A percentile compares a stretch with the other conserved stretches of the same genome.
Conservation (phyloP, 2,797 vertebrate species). For the Pangasius macronema region DNA sequence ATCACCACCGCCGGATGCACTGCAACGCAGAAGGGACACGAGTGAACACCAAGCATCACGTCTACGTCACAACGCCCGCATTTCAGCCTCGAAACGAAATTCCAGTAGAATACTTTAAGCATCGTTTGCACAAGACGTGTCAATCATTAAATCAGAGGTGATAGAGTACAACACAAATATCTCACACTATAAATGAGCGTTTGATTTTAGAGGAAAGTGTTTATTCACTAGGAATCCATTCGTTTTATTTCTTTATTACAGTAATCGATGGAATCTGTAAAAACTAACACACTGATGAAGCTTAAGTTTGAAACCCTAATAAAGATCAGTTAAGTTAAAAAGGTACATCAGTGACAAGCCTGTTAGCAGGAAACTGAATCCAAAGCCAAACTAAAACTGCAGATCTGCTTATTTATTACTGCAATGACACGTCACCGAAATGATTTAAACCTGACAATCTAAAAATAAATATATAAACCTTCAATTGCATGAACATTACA, state of each 20-base stretch:
- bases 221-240: neutral
- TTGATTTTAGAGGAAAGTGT: neutral
- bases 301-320: neutral
- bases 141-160: too few relatives aligned
- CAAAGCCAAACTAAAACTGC: neutral
- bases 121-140: too few relatives aligned
- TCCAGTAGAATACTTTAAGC: neutral
- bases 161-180: neutral
- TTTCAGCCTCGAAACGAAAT: neutral
- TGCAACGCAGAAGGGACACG: slow-evolving; percentile 56
- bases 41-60: neutral
- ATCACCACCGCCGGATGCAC: slow-evolving; percentile 98
- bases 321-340: neutral
- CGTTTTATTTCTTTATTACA: too few relatives aligned
- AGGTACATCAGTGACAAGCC: neutral
- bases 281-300: neutral
- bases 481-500: neutral
- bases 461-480: neutral
- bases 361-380: neutral
- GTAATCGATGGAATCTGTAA: too few relatives aligned
- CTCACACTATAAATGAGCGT: neutral
- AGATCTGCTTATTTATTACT: neutral
- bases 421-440: neutral
- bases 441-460: neutral
- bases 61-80: neutral